Evolutionary conservation across 1,140 invertebrate species (phyloP), one percentile per base, ranked within the genome.

Genomic region (Drosophila elegans): DNA sequence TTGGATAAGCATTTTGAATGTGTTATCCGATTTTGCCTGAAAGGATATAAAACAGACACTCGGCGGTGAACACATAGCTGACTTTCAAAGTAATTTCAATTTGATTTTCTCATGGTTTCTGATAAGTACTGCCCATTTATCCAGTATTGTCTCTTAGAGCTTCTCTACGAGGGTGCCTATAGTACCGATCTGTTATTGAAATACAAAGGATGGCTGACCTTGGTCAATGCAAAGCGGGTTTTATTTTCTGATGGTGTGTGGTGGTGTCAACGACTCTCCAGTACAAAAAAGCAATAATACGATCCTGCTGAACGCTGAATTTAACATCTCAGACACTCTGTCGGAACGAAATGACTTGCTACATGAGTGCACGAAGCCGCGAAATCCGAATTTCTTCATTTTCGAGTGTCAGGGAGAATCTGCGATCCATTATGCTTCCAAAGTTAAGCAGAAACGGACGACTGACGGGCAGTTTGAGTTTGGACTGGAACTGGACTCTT

Each of bases 1-100:
- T 44, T 48, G 27, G 82, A 85, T 88, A 85, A 82, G 63, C 51
- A 34, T 13, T 52, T 5, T 6, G 32, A 44, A 38, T 76, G 34
- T 32, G 29, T 41, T 25, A 42, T 36, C 21, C 11, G 11, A 9
- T 42, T 34, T 1, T 1, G 12, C n/a, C 41, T 21, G 27, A 29
- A 5, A 10, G 12, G 51, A 5, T 32, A 11, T 5, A 1, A 71
- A 7, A 34, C 13, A 25, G 27, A 6, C 11, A 38, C n/a, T 60
- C 21, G 45, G 10, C 36, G 38, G 10, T 29, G 38, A n/a, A 16
- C 12, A 32, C 29, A 21, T 13, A 36, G 34, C 1, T 29, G 12
- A 11, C 32, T 48, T 9, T 38, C n/a, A 10, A 38, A 61, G 34
- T 32, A 64, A 12, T 64, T 66, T 66, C 12, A 21, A 10, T 16